Evolutionary conservation across 1,140 invertebrate genomes (phyloP), one percentile per base, ranked within the genome.

Genomic region (Acarapis woodi): DNA sequence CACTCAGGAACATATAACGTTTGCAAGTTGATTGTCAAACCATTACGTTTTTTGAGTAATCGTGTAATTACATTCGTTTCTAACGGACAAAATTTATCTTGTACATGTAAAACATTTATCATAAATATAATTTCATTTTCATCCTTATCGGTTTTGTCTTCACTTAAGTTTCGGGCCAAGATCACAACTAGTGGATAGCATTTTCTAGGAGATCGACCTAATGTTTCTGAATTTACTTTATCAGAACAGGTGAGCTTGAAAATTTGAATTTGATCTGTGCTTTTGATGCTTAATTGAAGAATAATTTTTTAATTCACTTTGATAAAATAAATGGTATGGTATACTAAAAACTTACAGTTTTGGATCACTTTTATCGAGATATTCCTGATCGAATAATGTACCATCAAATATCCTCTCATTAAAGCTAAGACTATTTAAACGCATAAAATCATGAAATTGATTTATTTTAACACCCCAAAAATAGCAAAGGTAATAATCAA

Each of bases 11-110:
- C 46, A 44, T 52, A 58, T 12, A 58, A 34, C 14, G 40, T 36
- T 40, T 46, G 39, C 9, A 46, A 23, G 12, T 29, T 22, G 4
- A 34, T 31, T 18, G 74, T 59, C 53, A 73, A 70, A 26, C 73
- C 72, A 47, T 71, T 73, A 14, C 71, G 69, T 54, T 74, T 70
- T 53, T 77, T 77, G 18, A 75, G 57, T 54, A 75, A 75, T 53
- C 74, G 71, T 18, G 71, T 70, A 41, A 75, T 59, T 46, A 75
- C 67, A 46, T 68, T 70, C 43, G 71, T 74, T 14, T 70, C 70
- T 38, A 74, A 52, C 22, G 68, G 70, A 51, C 71, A 74, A 24
- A 73, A 66, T 14, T 65, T 62, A 54, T 75, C 72, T 46, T 67
- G 66, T 42, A 77, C 71, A 49, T 75, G 72, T 8, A 77, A 64